Evolutionary conservation across 2,113 vertebrate genomes (phyloP), one percentile per base, ranked within the genome.

Genomic region (Pseudorasbora parva): DNA sequence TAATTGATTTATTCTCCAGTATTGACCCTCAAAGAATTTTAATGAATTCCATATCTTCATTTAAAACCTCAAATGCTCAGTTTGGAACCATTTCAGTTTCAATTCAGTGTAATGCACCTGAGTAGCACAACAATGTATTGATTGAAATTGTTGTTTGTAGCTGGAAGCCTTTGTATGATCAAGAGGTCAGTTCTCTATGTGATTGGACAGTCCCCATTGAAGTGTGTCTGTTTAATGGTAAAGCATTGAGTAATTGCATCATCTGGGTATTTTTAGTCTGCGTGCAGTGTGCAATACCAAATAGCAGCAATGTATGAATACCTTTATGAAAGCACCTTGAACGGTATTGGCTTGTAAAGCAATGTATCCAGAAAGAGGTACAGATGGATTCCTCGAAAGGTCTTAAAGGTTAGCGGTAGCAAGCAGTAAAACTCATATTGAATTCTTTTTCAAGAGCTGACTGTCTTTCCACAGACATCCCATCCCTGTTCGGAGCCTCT

Each of bases 381-480:
- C n/a, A 77, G 56, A 78, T 19, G 19, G 56, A 45, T 78, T 60
- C n/a, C 76, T 66, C 10, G 1, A 64, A 79, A 62, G 69, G 68
- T 82, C 30, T 60, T 60, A 54, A 23, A 17, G 15, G 25, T 54
- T 19, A 75, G 25, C 25, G 33, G 14, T 73, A 51, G 45, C 10
- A 12, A 37, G 74, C 49, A 23, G 33, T 25, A 59, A 21, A 47
- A 8, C 33, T 78, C 1, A 6, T 57, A 11, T 37, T 77, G 10
- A 43, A 4, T 56, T 82, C 10, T 23, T 72, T n/a, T 71, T 45
- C 37, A 71, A 43, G 33, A 51, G 83, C 49, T 86, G 69, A 68
- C 19, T 84, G 71, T 86, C 82, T 82, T 88, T 84, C 85, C 54
- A 10, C 91, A 95, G 94, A 89, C 90, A 81, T 86, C 90, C 87